Base-by-base conservation (phyloP, 1,140 invertebrate genomes). In the Pseudomyrmex cubaensis region DNA sequence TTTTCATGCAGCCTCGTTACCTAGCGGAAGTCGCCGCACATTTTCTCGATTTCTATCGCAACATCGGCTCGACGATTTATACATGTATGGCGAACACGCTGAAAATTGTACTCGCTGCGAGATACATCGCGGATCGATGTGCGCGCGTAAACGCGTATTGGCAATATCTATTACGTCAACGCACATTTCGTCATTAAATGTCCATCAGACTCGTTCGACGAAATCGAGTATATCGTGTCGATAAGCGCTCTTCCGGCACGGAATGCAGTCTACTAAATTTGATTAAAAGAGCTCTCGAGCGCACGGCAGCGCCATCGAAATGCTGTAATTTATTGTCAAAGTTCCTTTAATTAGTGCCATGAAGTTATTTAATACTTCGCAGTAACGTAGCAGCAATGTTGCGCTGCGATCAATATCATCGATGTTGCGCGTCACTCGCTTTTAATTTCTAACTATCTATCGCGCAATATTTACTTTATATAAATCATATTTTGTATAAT, bases 101-200 rank as follows among this genome's bases (percentile, higher is more conserved):
- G 12, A 22, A 35, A 61, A 80, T 80, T 59, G 66, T 22, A n/a
- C 57, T 22, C 82, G 63, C 50, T 44, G 62, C 62, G 62, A 56
- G 56, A 66, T 66, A 62, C 56, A 48, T 4, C 54, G 62, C 35
- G n/a, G 3, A 35, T 35, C 54, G 54, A 67, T 35, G 57, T 15
- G 64, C 35, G 35, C 66, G 15, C 46, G 66, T 78, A 78, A 78
- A 69, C 35, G 67, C 67, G 64, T 72, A 59, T 70, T 70, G 64
- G 66, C 70, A 80, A 80, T 59, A 69, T 44, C 74, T 78, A 84
- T 84, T 84, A 84, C 54, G 35, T 20, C 25, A 17, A 52, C 63
- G 74, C 73, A 59, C 74, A 61, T 78, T 84, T 70, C 63, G 82
- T 78, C 75, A 84, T 84, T 77, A 77, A 78, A 78, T 69, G 82